Evolutionary conservation across 2,888 invertebrate genomes (phyloP).

Genomic region (Apamea anceps): DNA sequence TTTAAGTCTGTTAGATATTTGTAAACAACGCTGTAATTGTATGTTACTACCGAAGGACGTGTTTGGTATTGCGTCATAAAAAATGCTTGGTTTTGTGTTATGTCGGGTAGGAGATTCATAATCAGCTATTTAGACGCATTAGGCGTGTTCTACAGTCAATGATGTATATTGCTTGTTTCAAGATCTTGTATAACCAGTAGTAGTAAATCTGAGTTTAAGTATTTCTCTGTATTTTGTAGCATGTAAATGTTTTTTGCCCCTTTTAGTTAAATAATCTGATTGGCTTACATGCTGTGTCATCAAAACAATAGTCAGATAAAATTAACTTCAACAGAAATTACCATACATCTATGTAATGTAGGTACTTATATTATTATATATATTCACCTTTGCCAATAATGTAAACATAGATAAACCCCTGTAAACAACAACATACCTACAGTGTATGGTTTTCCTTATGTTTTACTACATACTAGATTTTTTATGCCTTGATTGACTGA

Average conservation of each 20-base stretch:
- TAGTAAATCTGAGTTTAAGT: no score
- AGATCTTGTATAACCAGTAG: neutral
- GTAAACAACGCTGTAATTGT: slow-evolving; percentile 61
- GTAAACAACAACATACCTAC: neutral
- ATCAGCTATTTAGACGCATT: slow-evolving; percentile 5
- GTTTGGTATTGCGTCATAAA: slow-evolving; percentile 60
- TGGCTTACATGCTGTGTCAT: slow-evolving; percentile 7
- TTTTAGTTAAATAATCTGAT: no score
- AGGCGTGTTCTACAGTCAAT: slow-evolving; percentile 12
- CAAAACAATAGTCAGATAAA: neutral
- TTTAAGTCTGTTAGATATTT: slow-evolving; percentile 43
- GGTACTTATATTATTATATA: neutral
- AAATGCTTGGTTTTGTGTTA: slow-evolving; percentile 23
- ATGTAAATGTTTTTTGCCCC: no score
- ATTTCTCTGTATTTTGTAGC: no score
- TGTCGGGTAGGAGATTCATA: neutral
- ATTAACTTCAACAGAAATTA: slow-evolving; percentile 8
- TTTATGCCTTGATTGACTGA: neutral
- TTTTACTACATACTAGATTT: neutral
- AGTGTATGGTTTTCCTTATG: neutral
- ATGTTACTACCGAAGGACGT: slow-evolving; percentile 39
- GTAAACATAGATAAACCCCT: neutral
- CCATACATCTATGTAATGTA: neutral
- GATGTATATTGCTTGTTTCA: neutral
- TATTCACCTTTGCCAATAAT: neutral